These are phyloP conservation scores for Alosa alosa DNA, from an alignment of 2,113 vertebrate species.

Conservation along the genomic window DNA sequence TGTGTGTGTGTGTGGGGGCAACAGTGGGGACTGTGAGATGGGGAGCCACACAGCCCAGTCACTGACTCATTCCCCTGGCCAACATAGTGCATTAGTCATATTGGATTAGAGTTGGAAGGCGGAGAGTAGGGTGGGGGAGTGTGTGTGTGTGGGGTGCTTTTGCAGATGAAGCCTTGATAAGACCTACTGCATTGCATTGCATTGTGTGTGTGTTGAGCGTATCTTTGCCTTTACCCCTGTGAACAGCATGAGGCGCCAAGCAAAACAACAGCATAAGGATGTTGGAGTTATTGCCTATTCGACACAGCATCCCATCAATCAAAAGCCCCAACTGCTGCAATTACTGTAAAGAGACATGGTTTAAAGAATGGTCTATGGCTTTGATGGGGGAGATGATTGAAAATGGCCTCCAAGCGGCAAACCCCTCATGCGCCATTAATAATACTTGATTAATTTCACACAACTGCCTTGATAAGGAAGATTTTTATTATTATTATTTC, in stretches of 20 bases:
- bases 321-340: not conserved
- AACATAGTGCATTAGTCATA: constrained; percentile 44
- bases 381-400: constrained; percentile 4
- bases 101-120: constrained; percentile 26
- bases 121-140: not conserved
- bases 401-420: not conserved
- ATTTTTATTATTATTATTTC: constrained; percentile 31
- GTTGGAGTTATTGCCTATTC: not conserved
- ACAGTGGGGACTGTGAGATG: not conserved
- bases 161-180: not conserved
- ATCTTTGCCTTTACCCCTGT: not conserved
- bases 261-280: not conserved
- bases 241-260: not conserved
- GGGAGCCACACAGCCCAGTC: constrained; percentile 1
- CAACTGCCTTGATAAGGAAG: constrained; percentile 14
- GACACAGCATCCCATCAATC: no score
- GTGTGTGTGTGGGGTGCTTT: constrained; percentile 21
- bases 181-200: not conserved
- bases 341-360: not conserved
- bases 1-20: not conserved
- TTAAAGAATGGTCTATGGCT: not conserved
- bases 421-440: constrained; percentile 30
- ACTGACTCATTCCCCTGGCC: constrained; percentile 43
- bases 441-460: constrained; percentile 37
- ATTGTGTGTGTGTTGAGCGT: not conserved